phyloP scores from a whole-genome alignment of 2,888 invertebrate genomes.

The Brachynemurus nebulosus region DNA sequence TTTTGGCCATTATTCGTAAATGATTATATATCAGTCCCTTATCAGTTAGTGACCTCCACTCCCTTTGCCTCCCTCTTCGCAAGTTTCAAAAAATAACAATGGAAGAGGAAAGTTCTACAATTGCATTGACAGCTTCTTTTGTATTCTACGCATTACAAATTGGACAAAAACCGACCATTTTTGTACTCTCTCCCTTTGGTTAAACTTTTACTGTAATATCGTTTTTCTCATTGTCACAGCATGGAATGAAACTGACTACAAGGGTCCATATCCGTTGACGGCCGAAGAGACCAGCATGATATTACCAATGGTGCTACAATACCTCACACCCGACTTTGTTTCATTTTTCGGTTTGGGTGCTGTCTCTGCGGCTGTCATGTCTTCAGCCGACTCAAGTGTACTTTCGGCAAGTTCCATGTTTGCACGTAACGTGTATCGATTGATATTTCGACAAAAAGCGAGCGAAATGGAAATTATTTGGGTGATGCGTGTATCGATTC shows the following conservation, averaged over 20 bases:
- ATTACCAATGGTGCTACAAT: constrained; percentile 91
- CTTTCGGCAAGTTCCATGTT: constrained; percentile 98
- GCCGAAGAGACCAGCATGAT: constrained; percentile 82
- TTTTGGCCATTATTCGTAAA: no score
- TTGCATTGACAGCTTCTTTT: no score
- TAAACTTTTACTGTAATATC: neutral
- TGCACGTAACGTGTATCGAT: constrained; percentile 94
- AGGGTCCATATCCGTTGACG: constrained; percentile 58
- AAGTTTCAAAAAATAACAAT: no score
- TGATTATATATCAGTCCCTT: no score
- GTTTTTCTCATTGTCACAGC: constrained; percentile 45
- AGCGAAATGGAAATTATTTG: constrained; percentile 96
- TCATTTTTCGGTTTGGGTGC: constrained; percentile 97
- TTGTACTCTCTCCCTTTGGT: neutral
- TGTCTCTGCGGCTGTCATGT: constrained; percentile 98
- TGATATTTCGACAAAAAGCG: constrained; percentile 90
- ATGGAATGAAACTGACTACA: constrained; percentile 89
- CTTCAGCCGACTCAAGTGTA: constrained; percentile 96
- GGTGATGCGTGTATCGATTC: constrained; percentile 87
- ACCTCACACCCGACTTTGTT: constrained; percentile 88
- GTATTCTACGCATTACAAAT: no score
- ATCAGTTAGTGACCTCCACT: no score
- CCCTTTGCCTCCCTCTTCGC: no score
- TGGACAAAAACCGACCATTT: no score
- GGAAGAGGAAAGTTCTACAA: no score